Conservation (phyloP, 2,888 invertebrate species). For the Agrochola lychnidis region DNA sequence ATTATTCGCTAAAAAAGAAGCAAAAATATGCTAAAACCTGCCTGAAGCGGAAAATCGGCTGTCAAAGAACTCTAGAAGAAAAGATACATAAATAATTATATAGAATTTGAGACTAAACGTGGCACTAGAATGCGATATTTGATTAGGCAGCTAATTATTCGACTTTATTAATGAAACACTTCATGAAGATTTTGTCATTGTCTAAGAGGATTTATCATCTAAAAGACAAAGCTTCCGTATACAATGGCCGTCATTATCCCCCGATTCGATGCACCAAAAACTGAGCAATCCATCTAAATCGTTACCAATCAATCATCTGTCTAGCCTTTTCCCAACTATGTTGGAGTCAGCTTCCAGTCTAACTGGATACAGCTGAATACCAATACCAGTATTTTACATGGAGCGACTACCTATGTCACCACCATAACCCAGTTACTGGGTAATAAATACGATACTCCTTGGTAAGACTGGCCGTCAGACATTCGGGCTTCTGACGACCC, state of each 20-base stretch:
- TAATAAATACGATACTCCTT: neutral
- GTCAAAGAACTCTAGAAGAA: neutral
- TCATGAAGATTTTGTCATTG: constrained; percentile 16
- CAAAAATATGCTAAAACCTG: neutral
- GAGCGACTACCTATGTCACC: neutral
- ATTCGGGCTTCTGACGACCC: neutral
- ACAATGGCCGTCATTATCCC: neutral
- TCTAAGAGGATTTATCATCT: neutral
- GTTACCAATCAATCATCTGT: neutral
- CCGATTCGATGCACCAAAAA: constrained; percentile 21
- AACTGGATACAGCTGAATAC: neutral
- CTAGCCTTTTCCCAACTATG: neutral
- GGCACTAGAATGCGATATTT: neutral
- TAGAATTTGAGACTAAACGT: neutral
- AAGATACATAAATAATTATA: neutral
- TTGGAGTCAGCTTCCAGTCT: neutral
- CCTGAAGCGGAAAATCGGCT: neutral
- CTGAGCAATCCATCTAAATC: constrained; percentile 15
- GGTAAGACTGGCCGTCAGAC: too few relatives aligned
- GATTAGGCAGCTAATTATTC: constrained; percentile 10
- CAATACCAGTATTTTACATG: neutral
- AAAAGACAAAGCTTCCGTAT: constrained; percentile 23
- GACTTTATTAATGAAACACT: constrained; percentile 29
- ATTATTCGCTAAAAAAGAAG: constrained; percentile 14
- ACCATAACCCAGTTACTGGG: neutral